Evolutionary conservation across 1,140 invertebrate species (phyloP).

Genomic region (Sminthurinus signatus): DNA sequence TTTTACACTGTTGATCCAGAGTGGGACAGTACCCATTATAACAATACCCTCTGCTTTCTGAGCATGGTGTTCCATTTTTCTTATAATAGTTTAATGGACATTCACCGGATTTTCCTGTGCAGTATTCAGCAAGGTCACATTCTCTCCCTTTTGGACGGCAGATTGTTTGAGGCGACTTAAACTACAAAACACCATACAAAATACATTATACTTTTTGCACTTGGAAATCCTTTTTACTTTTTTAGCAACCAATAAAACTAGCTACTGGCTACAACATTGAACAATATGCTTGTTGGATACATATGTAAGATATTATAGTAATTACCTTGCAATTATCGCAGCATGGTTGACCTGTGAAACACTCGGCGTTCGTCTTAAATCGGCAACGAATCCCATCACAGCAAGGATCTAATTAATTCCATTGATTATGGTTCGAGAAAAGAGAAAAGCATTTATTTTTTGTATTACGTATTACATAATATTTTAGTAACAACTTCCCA

Average conservation of each 20-base stretch:
- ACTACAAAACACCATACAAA: too few species aligned
- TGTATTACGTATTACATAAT: too few species aligned
- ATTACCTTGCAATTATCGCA: slow-evolving; percentile 83
- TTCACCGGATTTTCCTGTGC: slow-evolving; percentile 57
- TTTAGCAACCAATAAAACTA: too few species aligned
- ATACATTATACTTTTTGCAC: too few species aligned
- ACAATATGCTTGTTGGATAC: too few species aligned
- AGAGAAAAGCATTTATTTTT: too few species aligned
- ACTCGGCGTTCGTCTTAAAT: slow-evolving; percentile 81
- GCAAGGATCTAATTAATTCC: too few species aligned
- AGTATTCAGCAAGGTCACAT: slow-evolving; percentile 89
- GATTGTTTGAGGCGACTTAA: slow-evolving; percentile 56
- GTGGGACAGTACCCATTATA: slow-evolving; percentile 88
- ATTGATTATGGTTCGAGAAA: too few species aligned
- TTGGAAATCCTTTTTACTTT: too few species aligned
- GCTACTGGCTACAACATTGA: too few species aligned
- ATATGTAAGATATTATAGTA: too few species aligned
- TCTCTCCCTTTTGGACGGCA: slow-evolving; percentile 81
- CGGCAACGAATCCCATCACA: slow-evolving; percentile 94
- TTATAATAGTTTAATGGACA: slow-evolving; percentile 74
- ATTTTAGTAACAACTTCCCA: too few species aligned
- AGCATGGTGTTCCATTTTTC: slow-evolving; percentile 82
- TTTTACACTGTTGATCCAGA: slow-evolving; percentile 73
- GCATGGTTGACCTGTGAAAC: slow-evolving; percentile 75
- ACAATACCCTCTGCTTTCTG: slow-evolving; percentile 60